Conservation (phyloP, 2,797 vertebrate species). For the Rachycentron canadum region DNA sequence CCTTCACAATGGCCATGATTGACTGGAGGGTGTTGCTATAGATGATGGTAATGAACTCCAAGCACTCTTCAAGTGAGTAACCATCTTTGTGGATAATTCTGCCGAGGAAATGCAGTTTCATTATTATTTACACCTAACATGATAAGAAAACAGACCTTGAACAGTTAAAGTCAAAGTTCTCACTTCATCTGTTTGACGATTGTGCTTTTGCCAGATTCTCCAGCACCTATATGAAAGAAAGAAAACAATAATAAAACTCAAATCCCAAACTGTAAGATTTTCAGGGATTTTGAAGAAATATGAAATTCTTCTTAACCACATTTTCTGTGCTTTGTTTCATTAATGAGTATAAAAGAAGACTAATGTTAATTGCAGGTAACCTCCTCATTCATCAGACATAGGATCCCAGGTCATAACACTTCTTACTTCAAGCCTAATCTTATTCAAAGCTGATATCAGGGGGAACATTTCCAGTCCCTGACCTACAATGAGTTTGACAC, state of each 20-base stretch:
- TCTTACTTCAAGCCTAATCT: conserved; percentile 78
- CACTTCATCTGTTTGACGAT: conserved; percentile 99
- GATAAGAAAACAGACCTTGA: background rate
- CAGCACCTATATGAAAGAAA: conserved; percentile 88
- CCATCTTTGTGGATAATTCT: conserved; percentile 99
- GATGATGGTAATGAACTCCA: conserved; percentile 97
- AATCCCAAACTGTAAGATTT: background rate
- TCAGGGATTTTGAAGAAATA: background rate
- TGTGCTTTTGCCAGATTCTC: conserved; percentile 98
- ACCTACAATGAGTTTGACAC: too few species aligned
- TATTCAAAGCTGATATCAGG: conserved; percentile 61
- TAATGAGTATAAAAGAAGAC: background rate
- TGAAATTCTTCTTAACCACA: background rate
- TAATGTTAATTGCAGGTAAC: conserved; percentile 25
- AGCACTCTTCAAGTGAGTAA: conserved; percentile 95
- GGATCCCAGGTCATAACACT: conserved; percentile 65
- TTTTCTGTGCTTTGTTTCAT: conserved; percentile 6
- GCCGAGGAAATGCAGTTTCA: conserved; percentile 18
- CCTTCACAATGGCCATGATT: conserved; percentile 94
- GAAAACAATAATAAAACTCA: background rate
- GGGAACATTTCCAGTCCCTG: conserved; percentile 61
- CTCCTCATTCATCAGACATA: conserved; percentile 28
- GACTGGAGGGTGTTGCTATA: conserved; percentile 98
- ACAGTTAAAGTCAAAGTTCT: conserved; percentile 67
- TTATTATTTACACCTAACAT: background rate